Base-by-base conservation (phyloP, 2,113 vertebrate species). In the Cricetomys ansorgei region DNA sequence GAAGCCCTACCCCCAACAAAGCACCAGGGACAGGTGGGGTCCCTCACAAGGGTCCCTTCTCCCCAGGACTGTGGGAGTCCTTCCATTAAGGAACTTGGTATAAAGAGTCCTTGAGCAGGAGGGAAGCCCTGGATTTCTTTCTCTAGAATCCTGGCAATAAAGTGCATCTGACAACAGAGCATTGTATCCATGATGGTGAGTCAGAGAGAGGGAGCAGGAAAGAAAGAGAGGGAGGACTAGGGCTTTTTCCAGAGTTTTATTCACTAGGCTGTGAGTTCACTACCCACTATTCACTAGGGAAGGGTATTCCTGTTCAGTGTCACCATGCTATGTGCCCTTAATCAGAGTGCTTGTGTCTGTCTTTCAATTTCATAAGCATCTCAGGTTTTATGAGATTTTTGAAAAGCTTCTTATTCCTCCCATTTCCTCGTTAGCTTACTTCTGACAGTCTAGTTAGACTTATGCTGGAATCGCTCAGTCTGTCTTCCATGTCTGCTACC, bases 321-420 rank as follows among this genome's bases (percentile, higher is more conserved):
- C 72, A n/a, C n/a, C n/a, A n/a, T 76, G 69, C 8, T 0, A 1
- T 79, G 48, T 40, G 16, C 7, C 69, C 72, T 45, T 88, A 40
- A 91, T 70, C n/a, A 70, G 62, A 88, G 37, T 59, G 17, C 69
- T 87, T 23, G 0, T 31, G 13, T 89, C 43, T 81, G 76, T 73
- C 62, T 88, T 75, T 70, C 37, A 76, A 19, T 16, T 80, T 91
- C 70, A 94, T 86, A 85, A 88, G 57, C 76, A 75, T 84, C 81
- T 90, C 11, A 43, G 53, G 16, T 79, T 80, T 94, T 79, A n/a
- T 43, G 77, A 40, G 53, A 6, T 23, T 76, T 23, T 67, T 88
- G 64, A 77, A 86, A 97, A 91, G 62, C 23, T 37, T 29, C 59
- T 67, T 16, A 50, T 37, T 70, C 37, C 27, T 15, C 76, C 25